phyloP scores from a whole-genome alignment of 1,140 invertebrate genomes.

The Odontomachus brunneus region DNA sequence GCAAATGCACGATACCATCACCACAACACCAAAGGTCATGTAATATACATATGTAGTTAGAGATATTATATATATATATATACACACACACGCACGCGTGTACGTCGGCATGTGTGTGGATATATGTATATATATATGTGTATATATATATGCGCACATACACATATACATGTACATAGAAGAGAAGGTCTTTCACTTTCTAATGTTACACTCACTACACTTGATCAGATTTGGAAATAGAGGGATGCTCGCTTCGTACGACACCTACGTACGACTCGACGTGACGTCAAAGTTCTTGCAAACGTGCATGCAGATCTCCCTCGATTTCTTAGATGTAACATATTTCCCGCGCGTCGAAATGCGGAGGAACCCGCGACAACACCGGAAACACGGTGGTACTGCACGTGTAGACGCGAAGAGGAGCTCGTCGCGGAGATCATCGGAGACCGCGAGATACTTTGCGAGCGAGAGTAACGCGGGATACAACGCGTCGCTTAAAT shows the following conservation, averaged over 20 bases:
- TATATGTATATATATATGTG: conserved; percentile 44
- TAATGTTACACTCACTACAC: conserved; percentile 81
- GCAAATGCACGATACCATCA: conserved; percentile 86
- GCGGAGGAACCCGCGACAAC: not conserved
- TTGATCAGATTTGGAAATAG: conserved; percentile 84
- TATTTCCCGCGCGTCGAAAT: conserved; percentile 66
- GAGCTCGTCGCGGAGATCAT: not conserved
- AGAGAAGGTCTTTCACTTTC: conserved; percentile 67
- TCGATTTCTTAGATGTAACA: conserved; percentile 82
- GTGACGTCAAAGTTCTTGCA: conserved; percentile 73
- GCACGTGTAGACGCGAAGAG: not conserved
- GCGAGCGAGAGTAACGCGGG: not conserved
- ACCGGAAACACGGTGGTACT: no score
- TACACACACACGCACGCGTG: conserved; percentile 19
- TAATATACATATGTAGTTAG: conserved; percentile 62
- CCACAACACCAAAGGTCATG: conserved; percentile 83
- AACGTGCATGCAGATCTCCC: conserved; percentile 85
- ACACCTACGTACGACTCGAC: conserved; percentile 80
- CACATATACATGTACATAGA: conserved; percentile 73
- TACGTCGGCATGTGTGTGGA: conserved; percentile 43
- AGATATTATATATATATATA: conserved; percentile 60
- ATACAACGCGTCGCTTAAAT: not conserved
- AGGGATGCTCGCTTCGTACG: conserved; percentile 84
- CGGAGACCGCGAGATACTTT: conserved; percentile 1
- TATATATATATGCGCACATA: conserved; percentile 1